phyloP scores from a whole-genome alignment of 2,888 invertebrate species.

The Sarcophaga caerulescens region DNA sequence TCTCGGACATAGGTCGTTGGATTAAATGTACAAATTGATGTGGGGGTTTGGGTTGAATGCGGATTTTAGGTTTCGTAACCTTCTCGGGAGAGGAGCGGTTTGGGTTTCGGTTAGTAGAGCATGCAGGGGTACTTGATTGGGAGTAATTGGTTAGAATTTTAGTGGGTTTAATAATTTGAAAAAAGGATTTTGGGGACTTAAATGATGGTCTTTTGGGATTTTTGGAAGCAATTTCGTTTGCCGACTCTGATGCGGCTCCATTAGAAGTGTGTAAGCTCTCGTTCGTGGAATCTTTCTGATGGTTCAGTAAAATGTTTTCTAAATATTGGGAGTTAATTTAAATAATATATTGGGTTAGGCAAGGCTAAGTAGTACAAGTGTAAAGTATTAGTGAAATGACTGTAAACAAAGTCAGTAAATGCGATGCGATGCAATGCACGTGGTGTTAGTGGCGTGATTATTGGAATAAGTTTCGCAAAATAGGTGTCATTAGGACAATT shows the following conservation, averaged over 20 bases:
- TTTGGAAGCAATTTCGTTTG: constrained; percentile 45
- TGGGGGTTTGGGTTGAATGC: constrained; percentile 59
- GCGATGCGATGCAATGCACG: constrained; percentile 42
- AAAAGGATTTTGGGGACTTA: constrained; percentile 69
- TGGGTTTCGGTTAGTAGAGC: constrained; percentile 37
- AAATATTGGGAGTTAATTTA: constrained; percentile 62
- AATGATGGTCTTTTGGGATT: constrained; percentile 58
- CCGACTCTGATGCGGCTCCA: constrained; percentile 65
- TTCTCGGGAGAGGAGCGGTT: constrained; percentile 31
- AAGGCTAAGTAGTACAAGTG: constrained; percentile 26
- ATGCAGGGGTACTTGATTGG: constrained; percentile 53
- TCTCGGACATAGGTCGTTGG: constrained; percentile 60
- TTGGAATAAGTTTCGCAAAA: constrained; percentile 23
- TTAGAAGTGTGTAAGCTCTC: constrained; percentile 83
- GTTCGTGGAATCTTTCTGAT: constrained; percentile 82
- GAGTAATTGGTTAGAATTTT: constrained; percentile 62
- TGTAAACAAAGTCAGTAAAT: constrained; percentile 15
- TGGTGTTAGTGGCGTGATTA: constrained; percentile 26
- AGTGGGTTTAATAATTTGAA: constrained; percentile 71
- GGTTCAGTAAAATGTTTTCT: constrained; percentile 75
- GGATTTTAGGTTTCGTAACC: constrained; percentile 48
- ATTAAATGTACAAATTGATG: constrained; percentile 58
- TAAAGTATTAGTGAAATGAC: constrained; percentile 20
- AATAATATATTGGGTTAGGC: constrained; percentile 49
- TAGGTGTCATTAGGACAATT: background rate